Base-by-base conservation (phyloP, 2,113 vertebrate genomes). In the Struthio camelus region DNA sequence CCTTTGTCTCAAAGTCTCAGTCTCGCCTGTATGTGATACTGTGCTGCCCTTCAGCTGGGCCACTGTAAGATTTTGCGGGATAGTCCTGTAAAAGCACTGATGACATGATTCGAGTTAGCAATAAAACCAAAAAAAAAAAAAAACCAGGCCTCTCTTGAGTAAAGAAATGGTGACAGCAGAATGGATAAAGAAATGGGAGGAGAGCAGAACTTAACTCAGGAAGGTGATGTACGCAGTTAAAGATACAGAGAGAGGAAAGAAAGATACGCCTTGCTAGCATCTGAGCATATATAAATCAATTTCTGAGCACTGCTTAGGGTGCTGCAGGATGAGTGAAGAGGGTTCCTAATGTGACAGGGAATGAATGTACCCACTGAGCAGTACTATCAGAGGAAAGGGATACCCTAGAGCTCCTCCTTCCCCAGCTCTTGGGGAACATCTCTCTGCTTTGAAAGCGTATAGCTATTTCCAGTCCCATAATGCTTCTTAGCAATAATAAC, bases 381-480 rank as follows among this genome's bases (percentile, higher is more conserved):
- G 18, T 30, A 18, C 18, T 25, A 4, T 9, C 5, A 8, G 40
- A 75, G 11, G 15, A 56, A 67, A 32, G 24, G 34, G 7, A 61
- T 4, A 17, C 4, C 10, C 17, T 14, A n/a, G 22, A 36, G 6
- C 25, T 76, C 30, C 48, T 56, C 25, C 67, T 42, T 14, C 24
- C 61, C 11, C 19, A 89, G 46, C 24, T 28, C 14, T 7, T 28
- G 14, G 4, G 12, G 38, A 27, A 25, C 2, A 3, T 79, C 20
- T 83, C 46, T 44, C 32, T 0, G 0, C n/a, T 83, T 72, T 36
- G 24, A 25, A 66, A 65, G 7, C 0, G 0, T 22, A 14, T 46
- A 25, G 64, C 42, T 64, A 6, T 75, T 64, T 42, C n/a, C 54
- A 56, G 36, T n/a, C 53, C 20, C 8, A 6, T 4, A 10, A 44